Conservation (phyloP, 2,888 invertebrate species). For the Heliothis peltigera region DNA sequence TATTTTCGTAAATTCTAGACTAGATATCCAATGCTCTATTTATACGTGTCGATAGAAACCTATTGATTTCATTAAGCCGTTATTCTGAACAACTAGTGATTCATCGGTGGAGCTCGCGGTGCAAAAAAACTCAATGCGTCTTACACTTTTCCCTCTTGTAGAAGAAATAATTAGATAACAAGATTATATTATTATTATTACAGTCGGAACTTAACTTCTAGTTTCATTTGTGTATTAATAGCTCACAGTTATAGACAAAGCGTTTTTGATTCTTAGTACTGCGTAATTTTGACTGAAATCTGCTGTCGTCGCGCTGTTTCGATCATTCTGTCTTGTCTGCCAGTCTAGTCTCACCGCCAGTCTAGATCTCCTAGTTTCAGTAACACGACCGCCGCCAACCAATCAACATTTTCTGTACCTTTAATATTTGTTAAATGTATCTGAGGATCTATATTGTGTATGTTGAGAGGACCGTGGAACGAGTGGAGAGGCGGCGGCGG, state of each 20-base stretch:
- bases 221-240: constrained; percentile 26
- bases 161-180: constrained; percentile 45
- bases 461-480: constrained; percentile 76
- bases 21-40: constrained; percentile 20
- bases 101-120: constrained; percentile 38
- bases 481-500: constrained; percentile 67
- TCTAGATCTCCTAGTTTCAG: constrained; percentile 60
- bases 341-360: constrained; percentile 30
- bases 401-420: constrained; percentile 61
- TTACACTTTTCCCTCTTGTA: constrained; percentile 23
- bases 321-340: constrained; percentile 38
- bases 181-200: constrained; percentile 35
- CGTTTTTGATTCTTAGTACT: constrained; percentile 28
- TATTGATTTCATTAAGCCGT: constrained; percentile 52
- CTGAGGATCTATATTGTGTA: constrained; percentile 77
- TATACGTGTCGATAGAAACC: constrained; percentile 43
- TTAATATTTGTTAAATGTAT: constrained; percentile 77
- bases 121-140: constrained; percentile 32
- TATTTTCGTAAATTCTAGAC: constrained; percentile 16
- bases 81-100: constrained; percentile 44
- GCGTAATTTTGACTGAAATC: constrained; percentile 37
- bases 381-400: constrained; percentile 53
- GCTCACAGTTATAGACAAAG: constrained; percentile 33
- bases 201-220: constrained; percentile 8
- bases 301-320: constrained; percentile 41